Evolutionary conservation across 1,140 invertebrate species (phyloP), one percentile per base, ranked within the genome.

Genomic region (Lepidostoma basale): DNA sequence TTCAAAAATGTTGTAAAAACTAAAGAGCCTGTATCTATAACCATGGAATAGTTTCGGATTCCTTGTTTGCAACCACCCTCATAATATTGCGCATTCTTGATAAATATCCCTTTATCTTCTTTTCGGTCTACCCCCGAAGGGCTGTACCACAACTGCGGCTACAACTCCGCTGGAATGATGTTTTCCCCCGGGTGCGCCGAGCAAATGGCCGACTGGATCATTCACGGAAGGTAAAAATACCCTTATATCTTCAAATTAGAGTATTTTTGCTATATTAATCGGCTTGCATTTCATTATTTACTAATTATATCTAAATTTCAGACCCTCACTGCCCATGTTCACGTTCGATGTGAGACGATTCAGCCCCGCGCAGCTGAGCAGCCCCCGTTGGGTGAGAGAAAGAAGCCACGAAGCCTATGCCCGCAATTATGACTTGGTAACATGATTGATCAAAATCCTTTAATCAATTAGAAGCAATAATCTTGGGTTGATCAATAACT

Each of bases 111-210:
- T 10, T 30, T 47, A 28, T 10, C n/a, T n/a, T n/a, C n/a, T n/a
- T n/a, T n/a, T 1, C 9, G 4, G 23, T 33, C 14, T 36, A 33
- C 6, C n/a, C 54, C 75, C 73, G 18, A 39, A 82, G 81, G 92
- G 42, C 85, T 95, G 23, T 96, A 89, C 77, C 91, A 96, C 76
- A 92, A 88, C 42, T 93, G 90, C 74, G 94, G 92, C 8, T 96
- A 93, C 77, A 97, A 96, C 77, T 95, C 92, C 22, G 88, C 91
- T 0, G 94, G 94, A 3, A 94, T 96, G 88, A 95, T 95, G 91
- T 87, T 94, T 47, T 92, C 92, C 26, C 92, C 91, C 3, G 94
- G 94, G 2, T 93, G 91, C 72, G 92, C 89, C 0, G 88, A 93
- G 75, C 91, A 95, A 80, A 85, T 93, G 67, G 93, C 94, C 0